Evolutionary conservation across 2,113 vertebrate species (phyloP).

Genomic region (Gymnarchus niloticus): DNA sequence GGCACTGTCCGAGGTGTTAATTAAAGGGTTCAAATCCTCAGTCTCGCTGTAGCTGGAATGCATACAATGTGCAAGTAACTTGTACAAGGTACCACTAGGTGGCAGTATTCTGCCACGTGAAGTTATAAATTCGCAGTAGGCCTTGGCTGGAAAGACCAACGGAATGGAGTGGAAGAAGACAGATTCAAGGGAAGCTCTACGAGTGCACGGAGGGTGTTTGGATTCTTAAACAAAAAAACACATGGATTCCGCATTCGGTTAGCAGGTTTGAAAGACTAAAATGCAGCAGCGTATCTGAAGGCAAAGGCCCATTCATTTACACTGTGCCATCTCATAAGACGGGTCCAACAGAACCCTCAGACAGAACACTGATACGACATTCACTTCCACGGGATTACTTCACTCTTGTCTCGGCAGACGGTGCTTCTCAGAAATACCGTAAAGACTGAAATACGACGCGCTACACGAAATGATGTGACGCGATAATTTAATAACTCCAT

Average conservation of each 20-base stretch:
- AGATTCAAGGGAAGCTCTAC: too few relatives aligned
- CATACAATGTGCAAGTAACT: neutral
- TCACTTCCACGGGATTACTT: neutral
- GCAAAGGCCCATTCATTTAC: too few relatives aligned
- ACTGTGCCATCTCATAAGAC: too few relatives aligned
- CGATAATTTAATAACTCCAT: too few relatives aligned
- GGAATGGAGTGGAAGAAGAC: too few relatives aligned
- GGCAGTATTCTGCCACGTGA: constrained; percentile 3
- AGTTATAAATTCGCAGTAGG: neutral
- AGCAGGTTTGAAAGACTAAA: too few relatives aligned
- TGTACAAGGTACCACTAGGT: constrained; percentile 14
- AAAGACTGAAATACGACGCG: neutral
- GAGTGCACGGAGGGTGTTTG: too few relatives aligned
- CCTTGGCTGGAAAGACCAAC: neutral
- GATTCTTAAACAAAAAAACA: too few relatives aligned
- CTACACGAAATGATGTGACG: neutral
- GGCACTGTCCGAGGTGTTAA: neutral
- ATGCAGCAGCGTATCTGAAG: too few relatives aligned
- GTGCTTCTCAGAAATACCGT: neutral
- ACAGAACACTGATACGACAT: neutral
- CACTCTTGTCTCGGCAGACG: neutral
- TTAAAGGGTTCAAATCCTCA: neutral
- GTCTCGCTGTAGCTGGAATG: neutral
- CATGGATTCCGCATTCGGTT: too few relatives aligned
- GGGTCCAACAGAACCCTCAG: too few relatives aligned